Conservation (phyloP, 2,888 invertebrate species). For the Atethmia centrago region DNA sequence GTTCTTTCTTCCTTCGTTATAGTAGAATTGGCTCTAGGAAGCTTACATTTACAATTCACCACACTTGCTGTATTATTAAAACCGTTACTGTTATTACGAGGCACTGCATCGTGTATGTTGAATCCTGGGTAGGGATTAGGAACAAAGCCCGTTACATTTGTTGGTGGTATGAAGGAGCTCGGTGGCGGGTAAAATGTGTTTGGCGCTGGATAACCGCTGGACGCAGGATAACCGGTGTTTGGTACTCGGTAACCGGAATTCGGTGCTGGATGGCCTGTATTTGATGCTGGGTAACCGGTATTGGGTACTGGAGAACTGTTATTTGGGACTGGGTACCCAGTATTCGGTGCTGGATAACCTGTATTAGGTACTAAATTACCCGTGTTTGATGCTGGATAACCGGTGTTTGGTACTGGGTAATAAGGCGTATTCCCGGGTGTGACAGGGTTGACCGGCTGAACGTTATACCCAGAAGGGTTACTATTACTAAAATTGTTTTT, state of each 20-base stretch:
- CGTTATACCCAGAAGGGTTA: not conserved
- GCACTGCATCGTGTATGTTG: not conserved
- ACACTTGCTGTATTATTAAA: conserved; percentile 5
- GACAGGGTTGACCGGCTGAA: not conserved
- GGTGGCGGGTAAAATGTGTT: not conserved
- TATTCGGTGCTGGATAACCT: not conserved
- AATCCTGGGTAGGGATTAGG: not conserved
- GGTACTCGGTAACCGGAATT: not conserved
- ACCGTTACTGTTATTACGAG: not conserved
- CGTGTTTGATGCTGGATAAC: not conserved
- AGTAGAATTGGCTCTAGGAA: not conserved
- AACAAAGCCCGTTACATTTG: not conserved
- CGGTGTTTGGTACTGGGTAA: not conserved
- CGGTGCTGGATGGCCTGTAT: not conserved
- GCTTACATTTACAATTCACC: conserved; percentile 15
- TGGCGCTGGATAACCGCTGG: not conserved
- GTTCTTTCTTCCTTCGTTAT: not conserved
- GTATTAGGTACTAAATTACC: not conserved
- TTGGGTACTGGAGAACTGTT: not conserved
- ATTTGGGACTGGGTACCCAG: not conserved
- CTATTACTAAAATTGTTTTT: not conserved
- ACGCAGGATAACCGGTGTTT: not conserved
- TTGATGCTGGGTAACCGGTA: not conserved
- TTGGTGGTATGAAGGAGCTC: not conserved
- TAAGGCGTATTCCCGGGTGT: not conserved